Percentiles rank a stretch among this genome's conserved stretches.
Conservation (phyloP, 2,888 invertebrate genomes). For the Chloromyia formosa region DNA sequence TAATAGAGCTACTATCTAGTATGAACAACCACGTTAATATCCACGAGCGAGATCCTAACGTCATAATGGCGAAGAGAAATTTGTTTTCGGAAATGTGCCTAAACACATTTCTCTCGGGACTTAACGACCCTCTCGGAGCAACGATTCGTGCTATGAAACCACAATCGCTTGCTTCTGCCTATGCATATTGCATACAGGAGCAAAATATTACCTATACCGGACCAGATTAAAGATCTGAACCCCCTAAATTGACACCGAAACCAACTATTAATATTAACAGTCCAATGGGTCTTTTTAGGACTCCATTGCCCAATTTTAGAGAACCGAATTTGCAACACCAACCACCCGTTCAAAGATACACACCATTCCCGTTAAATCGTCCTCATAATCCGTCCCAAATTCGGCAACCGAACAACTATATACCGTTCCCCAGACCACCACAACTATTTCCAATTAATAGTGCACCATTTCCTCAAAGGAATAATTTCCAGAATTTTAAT, state of each 20-base stretch:
- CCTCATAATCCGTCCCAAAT: neutral
- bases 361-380: no score
- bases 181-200: slow-evolving; percentile 7
- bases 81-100: slow-evolving; percentile 26
- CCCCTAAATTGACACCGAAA: neutral
- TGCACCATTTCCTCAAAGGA: no score
- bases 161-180: neutral
- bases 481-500: no score
- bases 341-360: no score
- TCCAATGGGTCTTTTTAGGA: no score
- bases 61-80: neutral
- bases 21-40: slow-evolving; percentile 24
- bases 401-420: neutral
- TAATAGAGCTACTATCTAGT: slow-evolving; percentile 12
- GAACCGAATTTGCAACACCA: neutral
- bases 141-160: slow-evolving; percentile 36
- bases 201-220: neutral
- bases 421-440: no score
- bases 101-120: slow-evolving; percentile 21
- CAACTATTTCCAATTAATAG: no score
- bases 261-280: no score
- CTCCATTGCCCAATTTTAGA: neutral
- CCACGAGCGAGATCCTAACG: slow-evolving; percentile 7
- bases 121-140: slow-evolving; percentile 25
- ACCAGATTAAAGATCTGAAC: neutral